Base-by-base conservation (phyloP, 2,797 vertebrate genomes). In the Sciaenops ocellatus region DNA sequence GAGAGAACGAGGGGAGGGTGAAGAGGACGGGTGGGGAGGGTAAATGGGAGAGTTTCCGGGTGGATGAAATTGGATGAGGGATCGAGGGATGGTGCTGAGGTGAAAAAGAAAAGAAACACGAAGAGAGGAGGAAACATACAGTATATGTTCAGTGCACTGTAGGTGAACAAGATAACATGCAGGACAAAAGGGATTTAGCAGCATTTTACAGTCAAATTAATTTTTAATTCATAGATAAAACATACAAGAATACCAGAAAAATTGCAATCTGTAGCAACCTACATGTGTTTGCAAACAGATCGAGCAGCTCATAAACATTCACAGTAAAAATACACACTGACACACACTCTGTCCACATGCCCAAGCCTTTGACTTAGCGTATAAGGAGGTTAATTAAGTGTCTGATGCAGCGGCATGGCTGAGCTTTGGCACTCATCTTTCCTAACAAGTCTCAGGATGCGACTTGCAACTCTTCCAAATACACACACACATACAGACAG, bases 381-480 rank as follows among this genome's bases (percentile, higher is more conserved):
- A 87, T 90, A 89, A 87, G 64, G 85, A 93, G 93, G 93, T 94
- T 95, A 94, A 95, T 94, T 93, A 93, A 91, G 90, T 94, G 90
- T 94, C 88, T 92, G 91, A 93, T 92, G 78, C 83, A 91, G 89
- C 61, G 46, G 86, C 76, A 75, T 80, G 83, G 78, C 73, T 50
- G 50, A 81, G 76, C 78, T 87, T 90, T 93, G 85, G 90, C 90
- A 93, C 87, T 92, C 87, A 89, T 93, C 85, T 90, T 72, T 86
- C 48, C 69, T 90, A 92, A 92, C 87, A 91, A 90, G 83, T 90
- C 91, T 93, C 89, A 85, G 77, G 89, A 89, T 91, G 88, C 61
- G 63, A 84, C 86, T 84, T 82, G 64, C 73, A 76, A 73, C 80
- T 84, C 78, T 83, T 84, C 73, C 63, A 75, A 85, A 90, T 62